Base-by-base conservation (phyloP, 2,888 invertebrate species). In the Anaspis maculata region DNA sequence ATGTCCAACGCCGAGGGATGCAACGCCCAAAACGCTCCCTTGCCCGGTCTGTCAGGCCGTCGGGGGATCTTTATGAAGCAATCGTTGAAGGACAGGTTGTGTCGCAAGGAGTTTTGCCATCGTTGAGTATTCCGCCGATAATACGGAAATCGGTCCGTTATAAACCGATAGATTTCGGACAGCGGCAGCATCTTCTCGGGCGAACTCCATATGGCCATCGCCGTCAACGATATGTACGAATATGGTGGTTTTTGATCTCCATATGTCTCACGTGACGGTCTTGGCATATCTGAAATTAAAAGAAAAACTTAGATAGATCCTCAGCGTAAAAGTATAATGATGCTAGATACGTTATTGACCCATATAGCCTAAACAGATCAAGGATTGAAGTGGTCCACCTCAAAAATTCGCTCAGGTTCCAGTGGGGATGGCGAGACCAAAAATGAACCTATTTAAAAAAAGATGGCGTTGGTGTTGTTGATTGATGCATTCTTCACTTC, bases 181-280 rank as follows among this genome's bases (percentile, higher is more conserved):
- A 88, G 69, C 6, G 88, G 84, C 54, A 94, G 73, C 94, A 96
- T 97, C 68, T 96, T 94, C 67, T 97, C 96, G 31, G 86, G 81
- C 9, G 92, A 92, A 59, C 88, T 89, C 84, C 96, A 95, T 57
- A 98, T 97, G 36, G 97, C 97, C 97, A 98, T 98, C 40, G 97
- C 96, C 19, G 97, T 98, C 47, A 98, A 72, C 25, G 96, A 94
- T 61, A 98, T 98, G 70, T 98, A 98, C 25, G 96, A 96, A 67
- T 95, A 98, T 19, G 97, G 97, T 39, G 97, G 97, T 69, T 98
- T 98, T 69, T 96, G 94, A 66, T 95, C 95, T 61, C 94, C 92
- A 72, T 95, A 96, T 35, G 92, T 89, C 68, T 94, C 94, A 53
- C 94, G 81, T 57, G 92, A 89, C 52, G 95, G 95, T 63, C 95